Evolutionary conservation across 2,888 invertebrate species (phyloP), one percentile per base, ranked within the genome.

Genomic region (Meiosimyza platycephala): DNA sequence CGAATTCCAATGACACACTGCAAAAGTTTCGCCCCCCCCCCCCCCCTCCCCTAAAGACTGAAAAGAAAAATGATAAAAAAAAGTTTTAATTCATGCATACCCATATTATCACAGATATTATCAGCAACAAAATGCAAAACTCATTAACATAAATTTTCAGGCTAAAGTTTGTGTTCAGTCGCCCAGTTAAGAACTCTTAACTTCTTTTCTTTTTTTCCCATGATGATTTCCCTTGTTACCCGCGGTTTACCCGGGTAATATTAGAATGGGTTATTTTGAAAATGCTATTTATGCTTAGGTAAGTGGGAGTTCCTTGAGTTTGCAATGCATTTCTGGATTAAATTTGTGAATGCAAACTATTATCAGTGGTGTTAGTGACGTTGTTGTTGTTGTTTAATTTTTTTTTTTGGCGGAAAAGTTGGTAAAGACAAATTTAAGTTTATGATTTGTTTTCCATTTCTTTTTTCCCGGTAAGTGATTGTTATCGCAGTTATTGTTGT

Each of bases 101-200:
- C 7, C 47, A 16, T 40, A 57, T 67, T 67, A 67, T 57, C 67
- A 48, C 67, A 57, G 57, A 47, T 47, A 57, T 67, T 55, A 67
- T 67, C 67, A 48, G 63, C 28, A 48, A 50, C 65, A 40, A 65
- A 69, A 67, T 65, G 59, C 69, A 65, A 72, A 66, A 72, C 57
- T 72, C 63, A 69, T 74, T 74, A 74, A 72, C 72, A 74, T 72
- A 74, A 74, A 74, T 74, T 66, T 54, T 48, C 50, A 64, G 54
- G 64, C 66, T 22, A 50, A 50, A 64, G 50, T 50, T n/a, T 64
- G 48, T 48, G 48, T 51, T 64, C 47, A 16, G 48, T 50, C 22
- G 16, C n/a, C 33, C 28, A 22, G 22, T n/a, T 18, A 22, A 16
- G 22, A 16, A 33, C 47, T 63, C 47, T 63, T 47, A 33, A 15